Conservation (phyloP, 2,888 invertebrate species). For the Rhingia campestris region DNA sequence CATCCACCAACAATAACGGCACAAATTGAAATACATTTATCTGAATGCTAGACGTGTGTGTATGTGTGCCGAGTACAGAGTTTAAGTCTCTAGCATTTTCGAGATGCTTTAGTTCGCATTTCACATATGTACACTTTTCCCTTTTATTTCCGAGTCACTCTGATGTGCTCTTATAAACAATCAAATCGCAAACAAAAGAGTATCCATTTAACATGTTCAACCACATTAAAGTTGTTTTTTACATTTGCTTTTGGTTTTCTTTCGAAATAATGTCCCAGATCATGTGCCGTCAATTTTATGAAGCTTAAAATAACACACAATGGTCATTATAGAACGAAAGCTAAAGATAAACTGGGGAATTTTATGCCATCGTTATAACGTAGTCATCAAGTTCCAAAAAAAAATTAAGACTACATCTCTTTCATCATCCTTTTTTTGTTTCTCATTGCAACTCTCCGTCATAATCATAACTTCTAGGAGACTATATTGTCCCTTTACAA, state of each 20-base stretch:
- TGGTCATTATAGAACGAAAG: no score
- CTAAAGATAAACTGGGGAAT: no score
- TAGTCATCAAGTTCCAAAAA: no score
- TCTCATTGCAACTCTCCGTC: no score
- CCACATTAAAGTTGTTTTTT: constrained; percentile 24
- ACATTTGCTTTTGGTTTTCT: constrained; percentile 17
- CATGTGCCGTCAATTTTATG: constrained; percentile 63
- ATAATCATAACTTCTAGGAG: no score
- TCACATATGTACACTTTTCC: constrained; percentile 36
- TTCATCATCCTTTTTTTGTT: no score
- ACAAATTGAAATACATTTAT: constrained; percentile 72
- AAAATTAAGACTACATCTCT: no score
- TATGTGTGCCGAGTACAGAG: constrained; percentile 28
- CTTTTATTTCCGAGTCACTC: constrained; percentile 10
- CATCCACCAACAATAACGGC: constrained; percentile 63
- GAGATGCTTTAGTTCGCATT: constrained; percentile 12
- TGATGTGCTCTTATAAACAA: constrained; percentile 59
- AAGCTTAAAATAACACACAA: constrained; percentile 15
- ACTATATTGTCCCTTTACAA: no score
- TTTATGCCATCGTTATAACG: no score
- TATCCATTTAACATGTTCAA: constrained; percentile 67
- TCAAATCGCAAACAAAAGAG: constrained; percentile 68
- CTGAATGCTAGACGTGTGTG: constrained; percentile 53
- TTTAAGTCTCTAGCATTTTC: constrained; percentile 31
- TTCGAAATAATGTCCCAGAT: constrained; percentile 63